Base-by-base conservation (phyloP, 2,888 invertebrate species). In the Agonopterix subpropinquella region DNA sequence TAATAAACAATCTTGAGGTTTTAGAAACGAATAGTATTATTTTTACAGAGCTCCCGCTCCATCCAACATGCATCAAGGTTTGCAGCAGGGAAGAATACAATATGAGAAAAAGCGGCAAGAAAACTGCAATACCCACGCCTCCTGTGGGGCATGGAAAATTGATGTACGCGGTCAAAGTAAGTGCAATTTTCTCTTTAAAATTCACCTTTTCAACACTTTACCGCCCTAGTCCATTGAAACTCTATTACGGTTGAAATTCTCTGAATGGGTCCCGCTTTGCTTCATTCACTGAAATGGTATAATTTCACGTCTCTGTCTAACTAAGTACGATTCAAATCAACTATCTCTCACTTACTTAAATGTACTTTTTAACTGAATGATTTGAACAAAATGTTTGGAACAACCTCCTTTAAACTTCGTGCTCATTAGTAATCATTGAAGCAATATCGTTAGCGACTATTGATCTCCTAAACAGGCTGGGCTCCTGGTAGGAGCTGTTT, bases 1-100 rank as follows among this genome's bases (percentile, higher is more conserved):
- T 4, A 18, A 2, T 18, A 18, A 18, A 18, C 18, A 18, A 2
- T 4, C 18, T 18, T 18, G 2, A 18, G 4, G 18, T 18, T 18
- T 49, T 18, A 28, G 10, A 11, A 11, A 42, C 2, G 11, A 42
- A 11, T 43, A 10, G 9, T 45, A 28, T 41, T 8, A 8, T 39
- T 9, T 41, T 52, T 59, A 53, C 57, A 86, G 86, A 82, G 50
- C 56, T 76, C 0, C 82, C 80, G 1, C 52, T 86, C n/a, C 56
- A 66, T n/a, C 83, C 87, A 0, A 77, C 82, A 5, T 86, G 86
- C 56, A 83, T 87, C 57, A 86, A 74, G 57, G 80, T 87, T 35
- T 87, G 87, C 62, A 73, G 65, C 47, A 81, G 71, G 61, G 83
- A 85, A 53, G 85, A 87, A 46, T 82, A 67, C 51, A 73, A 72